phyloP scores from a whole-genome alignment of 2,113 vertebrate genomes.

The Hydrochoerus hydrochaeris region DNA sequence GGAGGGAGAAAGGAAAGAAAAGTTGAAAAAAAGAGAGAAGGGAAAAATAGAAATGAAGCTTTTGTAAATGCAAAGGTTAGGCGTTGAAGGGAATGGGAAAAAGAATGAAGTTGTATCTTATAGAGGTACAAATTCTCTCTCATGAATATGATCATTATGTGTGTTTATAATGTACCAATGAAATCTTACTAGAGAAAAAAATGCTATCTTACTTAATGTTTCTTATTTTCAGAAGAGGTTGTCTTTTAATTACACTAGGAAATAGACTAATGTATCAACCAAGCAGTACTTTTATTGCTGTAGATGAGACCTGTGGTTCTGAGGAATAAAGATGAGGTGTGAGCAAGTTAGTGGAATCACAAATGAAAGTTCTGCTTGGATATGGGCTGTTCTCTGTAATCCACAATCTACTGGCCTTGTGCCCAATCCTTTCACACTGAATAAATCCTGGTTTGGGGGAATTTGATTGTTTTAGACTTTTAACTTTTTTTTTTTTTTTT shows the following conservation, averaged over 20 bases:
- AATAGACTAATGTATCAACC: not conserved
- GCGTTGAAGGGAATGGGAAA: not conserved
- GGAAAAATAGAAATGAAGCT: not conserved
- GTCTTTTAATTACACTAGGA: not conserved
- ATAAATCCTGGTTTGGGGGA: not conserved
- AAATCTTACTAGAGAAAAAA: not conserved
- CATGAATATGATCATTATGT: not conserved
- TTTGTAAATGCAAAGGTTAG: not conserved
- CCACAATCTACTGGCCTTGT: not conserved
- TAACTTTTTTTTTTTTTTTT: not conserved
- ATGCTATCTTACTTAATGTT: constrained; percentile 7
- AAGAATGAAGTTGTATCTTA: not conserved
- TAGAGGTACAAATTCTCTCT: not conserved
- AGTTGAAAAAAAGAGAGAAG: not conserved
- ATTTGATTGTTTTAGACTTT: not conserved
- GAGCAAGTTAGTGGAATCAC: not conserved
- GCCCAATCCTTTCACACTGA: not conserved
- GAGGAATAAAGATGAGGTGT: not conserved
- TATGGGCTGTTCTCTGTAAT: not conserved
- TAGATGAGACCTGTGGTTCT: not conserved
- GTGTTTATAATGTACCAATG: not conserved
- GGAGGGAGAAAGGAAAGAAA: not conserved
- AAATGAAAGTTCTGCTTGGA: not conserved
- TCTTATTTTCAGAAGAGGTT: not conserved
- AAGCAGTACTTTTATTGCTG: not conserved